Percentiles rank a stretch among this genome's conserved stretches.
Evolutionary conservation across 2,797 vertebrate genomes (phyloP).

Genomic region (Sciaenops ocellatus): DNA sequence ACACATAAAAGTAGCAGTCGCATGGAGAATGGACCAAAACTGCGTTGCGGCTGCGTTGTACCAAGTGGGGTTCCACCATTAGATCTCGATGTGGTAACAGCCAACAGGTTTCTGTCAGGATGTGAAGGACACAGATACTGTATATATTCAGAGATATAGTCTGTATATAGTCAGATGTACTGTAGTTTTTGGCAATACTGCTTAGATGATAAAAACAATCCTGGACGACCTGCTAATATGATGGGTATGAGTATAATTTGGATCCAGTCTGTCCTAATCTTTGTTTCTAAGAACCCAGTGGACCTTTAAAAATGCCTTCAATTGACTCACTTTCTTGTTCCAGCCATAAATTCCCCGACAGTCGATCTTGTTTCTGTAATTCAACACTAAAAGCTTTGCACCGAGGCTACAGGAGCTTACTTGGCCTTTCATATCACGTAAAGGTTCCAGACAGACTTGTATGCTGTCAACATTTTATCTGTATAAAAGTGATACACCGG

Average conservation of each 20-base stretch:
- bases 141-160: neutral
- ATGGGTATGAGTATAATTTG: no score
- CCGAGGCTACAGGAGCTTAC: constrained; percentile 21
- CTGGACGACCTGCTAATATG: neutral
- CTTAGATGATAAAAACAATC: neutral
- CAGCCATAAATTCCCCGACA: constrained; percentile 16
- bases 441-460: constrained; percentile 27
- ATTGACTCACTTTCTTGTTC: constrained; percentile 20
- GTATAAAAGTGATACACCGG: constrained; percentile 30
- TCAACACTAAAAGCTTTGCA: constrained; percentile 15
- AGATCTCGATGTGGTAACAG: no score
- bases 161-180: neutral
- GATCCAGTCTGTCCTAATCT: neutral
- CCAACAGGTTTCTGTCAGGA: no score
- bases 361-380: constrained; percentile 33
- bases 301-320: neutral
- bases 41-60: no score
- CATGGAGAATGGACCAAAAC: no score
- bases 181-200: neutral
- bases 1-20: no score
- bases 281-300: neutral
- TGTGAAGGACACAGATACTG: no score
- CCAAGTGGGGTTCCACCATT: no score
- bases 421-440: constrained; percentile 30
- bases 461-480: constrained; percentile 59